phyloP scores from a whole-genome alignment of 2,113 vertebrate genomes.

The Symphodus melops region DNA sequence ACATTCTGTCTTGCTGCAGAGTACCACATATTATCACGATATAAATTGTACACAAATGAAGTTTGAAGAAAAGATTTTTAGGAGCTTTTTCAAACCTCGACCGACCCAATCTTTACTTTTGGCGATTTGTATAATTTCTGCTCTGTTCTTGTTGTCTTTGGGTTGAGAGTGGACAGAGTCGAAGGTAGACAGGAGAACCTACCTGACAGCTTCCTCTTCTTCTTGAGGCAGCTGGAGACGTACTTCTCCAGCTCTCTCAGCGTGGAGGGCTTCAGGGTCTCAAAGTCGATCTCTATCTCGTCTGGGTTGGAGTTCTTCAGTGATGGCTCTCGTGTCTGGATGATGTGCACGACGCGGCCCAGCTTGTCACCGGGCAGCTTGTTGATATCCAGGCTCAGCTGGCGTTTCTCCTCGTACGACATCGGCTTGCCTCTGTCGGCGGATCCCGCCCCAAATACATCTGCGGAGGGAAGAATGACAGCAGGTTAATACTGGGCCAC shows the following conservation, averaged over 20 bases:
- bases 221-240: constrained; percentile 90
- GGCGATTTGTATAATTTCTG: too few relatives aligned
- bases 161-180: too few relatives aligned
- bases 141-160: too few relatives aligned
- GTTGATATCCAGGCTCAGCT: constrained; percentile 95
- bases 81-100: too few relatives aligned
- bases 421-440: constrained; percentile 88
- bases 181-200: too few relatives aligned
- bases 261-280: constrained; percentile 93
- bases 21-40: too few relatives aligned
- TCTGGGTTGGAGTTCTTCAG: constrained; percentile 95
- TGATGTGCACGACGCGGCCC: constrained; percentile 93
- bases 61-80: too few relatives aligned
- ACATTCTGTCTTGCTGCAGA: too few relatives aligned
- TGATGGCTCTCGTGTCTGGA: constrained; percentile 90
- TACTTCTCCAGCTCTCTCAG: constrained; percentile 92
- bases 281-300: constrained; percentile 96
- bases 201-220: constrained; percentile 87
- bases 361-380: constrained; percentile 92
- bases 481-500: neutral
- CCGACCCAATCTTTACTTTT: too few relatives aligned
- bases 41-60: too few relatives aligned
- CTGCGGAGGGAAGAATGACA: constrained; percentile 26
- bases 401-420: constrained; percentile 94
- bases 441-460: constrained; percentile 49